These are phyloP conservation scores for Mycalesis mineus DNA, from an alignment of 2,888 invertebrate species.

Conservation along the genomic window DNA sequence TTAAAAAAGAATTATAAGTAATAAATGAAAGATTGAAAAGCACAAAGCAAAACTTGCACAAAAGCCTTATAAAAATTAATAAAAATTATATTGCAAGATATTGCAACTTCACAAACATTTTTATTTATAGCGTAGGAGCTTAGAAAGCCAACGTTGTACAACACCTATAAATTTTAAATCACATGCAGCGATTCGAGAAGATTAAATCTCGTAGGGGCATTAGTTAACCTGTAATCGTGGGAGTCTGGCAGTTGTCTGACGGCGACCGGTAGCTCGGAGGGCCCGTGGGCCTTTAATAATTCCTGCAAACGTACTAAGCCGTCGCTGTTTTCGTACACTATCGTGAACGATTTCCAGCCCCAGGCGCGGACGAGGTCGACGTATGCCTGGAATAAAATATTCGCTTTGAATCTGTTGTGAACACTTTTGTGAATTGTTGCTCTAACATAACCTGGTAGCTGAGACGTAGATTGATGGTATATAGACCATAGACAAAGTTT, in stretches of 20 bases:
- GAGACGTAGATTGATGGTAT: no score
- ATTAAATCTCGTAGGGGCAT: conserved; percentile 19
- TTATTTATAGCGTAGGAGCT: background rate
- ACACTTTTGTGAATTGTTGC: background rate
- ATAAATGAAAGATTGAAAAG: no score
- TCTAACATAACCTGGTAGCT: background rate
- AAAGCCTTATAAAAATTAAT: no score
- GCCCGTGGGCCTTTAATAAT: conserved; percentile 91
- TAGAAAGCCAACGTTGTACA: background rate
- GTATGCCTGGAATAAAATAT: conserved; percentile 82
- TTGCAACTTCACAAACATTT: background rate
- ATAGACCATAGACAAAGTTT: background rate
- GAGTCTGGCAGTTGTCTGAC: conserved; percentile 90
- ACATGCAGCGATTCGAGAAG: conserved; percentile 5
- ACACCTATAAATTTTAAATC: background rate
- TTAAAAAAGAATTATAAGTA: no score
- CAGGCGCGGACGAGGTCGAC: conserved; percentile 92
- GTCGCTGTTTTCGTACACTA: conserved; percentile 97
- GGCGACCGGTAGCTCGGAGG: conserved; percentile 89
- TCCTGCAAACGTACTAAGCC: conserved; percentile 92
- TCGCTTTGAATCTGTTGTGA: conserved; percentile 3
- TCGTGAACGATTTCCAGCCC: conserved; percentile 97
- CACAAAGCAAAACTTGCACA: no score
- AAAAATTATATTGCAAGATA: no score
- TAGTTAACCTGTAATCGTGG: conserved; percentile 86